phyloP scores from a whole-genome alignment of 2,113 vertebrate genomes.

The Pontoporia blainvillei region DNA sequence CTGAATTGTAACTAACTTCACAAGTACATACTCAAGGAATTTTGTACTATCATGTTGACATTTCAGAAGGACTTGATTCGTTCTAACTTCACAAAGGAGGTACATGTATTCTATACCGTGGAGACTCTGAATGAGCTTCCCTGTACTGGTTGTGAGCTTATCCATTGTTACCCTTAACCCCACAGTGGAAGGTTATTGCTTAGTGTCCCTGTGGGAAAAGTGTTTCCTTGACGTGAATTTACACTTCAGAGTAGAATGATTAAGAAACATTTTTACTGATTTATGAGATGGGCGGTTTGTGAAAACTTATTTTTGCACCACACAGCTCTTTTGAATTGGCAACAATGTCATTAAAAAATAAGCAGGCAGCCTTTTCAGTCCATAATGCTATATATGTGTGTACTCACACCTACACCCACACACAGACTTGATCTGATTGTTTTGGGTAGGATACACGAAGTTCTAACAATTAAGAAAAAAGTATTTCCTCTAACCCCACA shows the following conservation, averaged over 20 bases:
- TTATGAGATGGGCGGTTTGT: not conserved
- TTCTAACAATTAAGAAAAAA: not conserved
- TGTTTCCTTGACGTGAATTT: not conserved
- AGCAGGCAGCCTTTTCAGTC: not conserved
- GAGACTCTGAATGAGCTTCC: not conserved
- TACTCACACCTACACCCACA: not conserved
- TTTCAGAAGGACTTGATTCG: not conserved
- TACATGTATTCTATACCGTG: not conserved
- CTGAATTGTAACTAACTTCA: not conserved
- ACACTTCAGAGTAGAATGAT: not conserved
- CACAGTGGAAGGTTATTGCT: not conserved
- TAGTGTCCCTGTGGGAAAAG: not conserved
- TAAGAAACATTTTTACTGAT: not conserved
- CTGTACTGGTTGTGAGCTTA: not conserved
- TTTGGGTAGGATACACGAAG: not conserved
- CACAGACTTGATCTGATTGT: not conserved
- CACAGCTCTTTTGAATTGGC: not conserved
- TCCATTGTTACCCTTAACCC: rapidly evolving
- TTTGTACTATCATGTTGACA: not conserved
- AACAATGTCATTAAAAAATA: not conserved
- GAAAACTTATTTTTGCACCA: not conserved
- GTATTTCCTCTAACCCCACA: not conserved
- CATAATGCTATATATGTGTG: not conserved
- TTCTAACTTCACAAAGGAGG: not conserved
- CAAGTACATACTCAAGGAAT: not conserved